These are phyloP conservation scores for Lepidotrigona ventralis DNA, from an alignment of 1,140 invertebrate species.

Conservation along the genomic window DNA sequence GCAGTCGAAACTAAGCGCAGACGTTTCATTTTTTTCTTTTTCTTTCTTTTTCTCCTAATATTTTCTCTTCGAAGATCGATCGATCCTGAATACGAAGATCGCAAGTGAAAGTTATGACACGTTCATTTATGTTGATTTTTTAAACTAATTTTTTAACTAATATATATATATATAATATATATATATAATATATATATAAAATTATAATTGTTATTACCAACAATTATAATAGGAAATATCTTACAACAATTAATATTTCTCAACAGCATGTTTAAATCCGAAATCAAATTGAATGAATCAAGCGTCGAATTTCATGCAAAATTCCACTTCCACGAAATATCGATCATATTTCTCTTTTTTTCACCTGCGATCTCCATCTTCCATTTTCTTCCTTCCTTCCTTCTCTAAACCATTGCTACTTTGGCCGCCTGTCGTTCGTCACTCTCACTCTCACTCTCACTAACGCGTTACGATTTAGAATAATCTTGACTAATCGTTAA, in stretches of 20 bases:
- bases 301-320: background rate
- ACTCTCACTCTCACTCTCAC: background rate
- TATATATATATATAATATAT: too few relatives aligned
- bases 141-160: background rate
- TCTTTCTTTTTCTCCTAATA: background rate
- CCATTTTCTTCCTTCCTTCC: background rate
- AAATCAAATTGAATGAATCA: background rate
- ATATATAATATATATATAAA: too few relatives aligned
- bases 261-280: background rate
- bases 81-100: background rate
- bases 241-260: background rate
- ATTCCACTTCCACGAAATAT: background rate
- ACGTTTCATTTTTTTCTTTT: background rate
- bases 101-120: background rate
- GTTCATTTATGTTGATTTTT: background rate
- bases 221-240: too few relatives aligned
- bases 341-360: background rate
- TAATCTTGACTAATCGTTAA: slow-evolving; percentile 61
- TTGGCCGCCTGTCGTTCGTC: slow-evolving; percentile 1
- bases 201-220: too few relatives aligned
- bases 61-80: background rate
- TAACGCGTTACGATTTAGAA: slow-evolving; percentile 55
- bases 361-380: background rate
- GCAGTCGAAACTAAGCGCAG: slow-evolving; percentile 8
- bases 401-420: background rate